Percentiles rank a stretch among this genome's conserved stretches.
These are phyloP conservation scores for Cybosia mesomella DNA, from an alignment of 2,888 invertebrate species.

Conservation along the genomic window DNA sequence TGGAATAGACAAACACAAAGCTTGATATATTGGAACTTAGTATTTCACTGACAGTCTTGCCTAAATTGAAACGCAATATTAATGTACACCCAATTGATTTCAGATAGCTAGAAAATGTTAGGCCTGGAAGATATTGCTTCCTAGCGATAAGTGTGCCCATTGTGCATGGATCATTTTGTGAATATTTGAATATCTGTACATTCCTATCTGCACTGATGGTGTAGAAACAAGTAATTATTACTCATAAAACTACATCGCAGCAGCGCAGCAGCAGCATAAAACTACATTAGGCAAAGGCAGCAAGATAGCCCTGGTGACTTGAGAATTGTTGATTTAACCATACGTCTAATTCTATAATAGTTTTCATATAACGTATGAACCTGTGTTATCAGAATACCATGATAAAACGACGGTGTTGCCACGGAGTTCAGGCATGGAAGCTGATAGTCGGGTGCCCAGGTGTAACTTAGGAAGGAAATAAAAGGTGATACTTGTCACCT, in stretches of 20 bases:
- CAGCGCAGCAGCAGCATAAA: too few species aligned
- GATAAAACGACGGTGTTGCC: neutral
- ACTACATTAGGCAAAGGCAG: too few species aligned
- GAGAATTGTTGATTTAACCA: too few species aligned
- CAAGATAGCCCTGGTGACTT: too few species aligned
- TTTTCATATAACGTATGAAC: too few species aligned
- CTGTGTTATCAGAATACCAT: neutral
- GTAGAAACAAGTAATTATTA: too few species aligned
- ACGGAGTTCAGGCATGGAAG: neutral
- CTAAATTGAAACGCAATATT: slow-evolving; percentile 20
- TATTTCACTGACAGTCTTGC: slow-evolving; percentile 13
- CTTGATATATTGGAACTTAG: slow-evolving; percentile 18
- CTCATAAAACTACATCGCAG: too few species aligned
- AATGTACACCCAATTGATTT: neutral
- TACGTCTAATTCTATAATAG: too few species aligned
- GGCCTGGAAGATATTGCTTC: neutral
- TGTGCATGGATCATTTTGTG: neutral
- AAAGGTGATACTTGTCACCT: neutral
- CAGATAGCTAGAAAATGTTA: neutral
- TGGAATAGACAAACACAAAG: slow-evolving; percentile 23
- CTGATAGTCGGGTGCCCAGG: neutral
- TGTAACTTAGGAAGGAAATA: neutral
- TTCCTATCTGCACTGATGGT: too few species aligned
- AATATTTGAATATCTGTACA: too few species aligned
- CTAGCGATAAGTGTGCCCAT: neutral